A percentile compares a stretch with the other conserved stretches of the same genome.
Evolutionary conservation across 2,113 vertebrate genomes (phyloP).

Genomic region (Urocitellus parryii): DNA sequence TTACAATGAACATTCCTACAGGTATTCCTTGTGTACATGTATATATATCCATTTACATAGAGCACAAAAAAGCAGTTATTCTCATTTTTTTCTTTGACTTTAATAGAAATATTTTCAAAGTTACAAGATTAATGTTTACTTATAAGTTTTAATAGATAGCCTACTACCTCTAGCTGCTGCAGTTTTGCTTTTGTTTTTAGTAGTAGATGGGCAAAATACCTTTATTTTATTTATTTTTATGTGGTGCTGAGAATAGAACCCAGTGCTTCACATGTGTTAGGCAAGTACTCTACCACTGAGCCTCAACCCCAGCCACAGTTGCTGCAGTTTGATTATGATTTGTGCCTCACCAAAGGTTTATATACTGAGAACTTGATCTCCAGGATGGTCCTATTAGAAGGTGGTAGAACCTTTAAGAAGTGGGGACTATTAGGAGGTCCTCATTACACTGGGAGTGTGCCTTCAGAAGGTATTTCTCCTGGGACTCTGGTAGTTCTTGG

Average conservation of each 20-base stretch:
- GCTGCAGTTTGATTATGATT: not conserved
- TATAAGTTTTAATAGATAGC: conserved; percentile 30
- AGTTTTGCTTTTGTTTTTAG: too few relatives aligned
- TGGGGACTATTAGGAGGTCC: not conserved
- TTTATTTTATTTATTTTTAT: too few relatives aligned
- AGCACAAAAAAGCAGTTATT: not conserved
- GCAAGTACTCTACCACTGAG: too few relatives aligned
- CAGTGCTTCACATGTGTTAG: too few relatives aligned
- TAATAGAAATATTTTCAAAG: not conserved
- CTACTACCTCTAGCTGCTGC: not conserved
- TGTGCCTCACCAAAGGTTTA: not conserved
- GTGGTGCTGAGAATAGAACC: too few relatives aligned
- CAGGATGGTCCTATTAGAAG: not conserved
- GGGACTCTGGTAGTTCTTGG: not conserved
- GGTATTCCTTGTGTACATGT: not conserved
- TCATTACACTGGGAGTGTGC: not conserved
- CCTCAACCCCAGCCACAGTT: not conserved
- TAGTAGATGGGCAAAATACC: too few relatives aligned
- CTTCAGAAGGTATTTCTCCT: not conserved
- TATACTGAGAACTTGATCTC: not conserved
- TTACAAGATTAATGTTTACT: conserved; percentile 28
- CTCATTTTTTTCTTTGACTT: not conserved
- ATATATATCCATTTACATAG: not conserved
- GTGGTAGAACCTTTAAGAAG: not conserved
- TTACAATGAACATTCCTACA: not conserved